Percentiles rank a stretch among this genome's conserved stretches.
Conservation (phyloP, 2,113 vertebrate genomes). For the Cromileptes altivelis region DNA sequence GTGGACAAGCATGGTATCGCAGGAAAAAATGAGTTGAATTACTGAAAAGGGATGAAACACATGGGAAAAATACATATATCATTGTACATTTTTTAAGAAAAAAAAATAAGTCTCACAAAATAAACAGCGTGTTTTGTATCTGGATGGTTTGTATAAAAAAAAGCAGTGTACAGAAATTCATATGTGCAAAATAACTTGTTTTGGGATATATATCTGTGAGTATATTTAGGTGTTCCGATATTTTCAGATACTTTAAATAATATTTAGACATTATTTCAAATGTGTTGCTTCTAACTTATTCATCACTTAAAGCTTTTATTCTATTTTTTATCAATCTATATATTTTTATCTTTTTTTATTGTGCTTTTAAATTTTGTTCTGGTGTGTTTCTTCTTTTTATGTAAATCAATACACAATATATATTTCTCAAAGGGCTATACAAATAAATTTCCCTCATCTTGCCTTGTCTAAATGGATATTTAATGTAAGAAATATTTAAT, state of each 20-base stretch:
- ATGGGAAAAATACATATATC: too few relatives aligned
- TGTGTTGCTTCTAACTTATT: not conserved
- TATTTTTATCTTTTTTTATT: too few relatives aligned
- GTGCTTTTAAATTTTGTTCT: not conserved
- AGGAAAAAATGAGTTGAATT: too few relatives aligned
- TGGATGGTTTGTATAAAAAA: not conserved
- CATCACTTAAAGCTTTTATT: not conserved
- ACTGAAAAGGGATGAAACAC: not conserved
- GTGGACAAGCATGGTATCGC: slow-evolving; percentile 25
- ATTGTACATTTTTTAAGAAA: too few relatives aligned
- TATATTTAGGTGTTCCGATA: not conserved
- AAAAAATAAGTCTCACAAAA: not conserved
- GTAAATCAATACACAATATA: not conserved
- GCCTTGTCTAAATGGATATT: not conserved
- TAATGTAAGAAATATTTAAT: not conserved
- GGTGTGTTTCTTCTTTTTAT: not conserved
- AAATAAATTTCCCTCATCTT: not conserved
- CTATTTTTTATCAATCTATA: too few relatives aligned
- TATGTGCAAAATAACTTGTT: not conserved
- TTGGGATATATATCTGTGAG: not conserved
- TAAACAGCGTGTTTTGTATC: not conserved
- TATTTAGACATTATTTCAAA: too few relatives aligned
- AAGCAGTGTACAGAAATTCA: too few relatives aligned
- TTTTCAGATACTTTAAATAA: not conserved
- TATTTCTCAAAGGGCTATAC: not conserved